These are phyloP conservation scores for Galerucella nymphaeae DNA, from an alignment of 2,888 invertebrate genomes.

Conservation along the genomic window DNA sequence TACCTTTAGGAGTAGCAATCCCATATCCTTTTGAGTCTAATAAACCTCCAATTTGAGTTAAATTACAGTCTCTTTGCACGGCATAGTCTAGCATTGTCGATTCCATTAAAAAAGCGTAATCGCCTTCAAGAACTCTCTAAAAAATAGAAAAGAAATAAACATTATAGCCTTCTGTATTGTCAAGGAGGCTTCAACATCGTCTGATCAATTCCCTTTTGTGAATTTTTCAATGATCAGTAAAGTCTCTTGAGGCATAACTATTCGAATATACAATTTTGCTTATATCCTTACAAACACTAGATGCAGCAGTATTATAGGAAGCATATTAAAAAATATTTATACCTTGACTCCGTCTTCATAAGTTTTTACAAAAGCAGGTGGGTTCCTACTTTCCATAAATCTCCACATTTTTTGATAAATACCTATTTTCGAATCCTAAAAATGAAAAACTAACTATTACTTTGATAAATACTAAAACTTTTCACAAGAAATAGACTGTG, in stretches of 20 bases:
- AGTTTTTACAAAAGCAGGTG: slow-evolving; percentile 86
- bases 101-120: slow-evolving; percentile 98
- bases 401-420: slow-evolving; percentile 93
- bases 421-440: slow-evolving; percentile 81
- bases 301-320: too few relatives aligned
- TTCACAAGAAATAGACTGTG: slow-evolving; percentile 1
- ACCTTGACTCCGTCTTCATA: slow-evolving; percentile 87
- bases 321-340: background rate
- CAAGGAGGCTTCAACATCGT: background rate
- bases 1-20: slow-evolving; percentile 95
- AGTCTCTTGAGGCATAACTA: background rate
- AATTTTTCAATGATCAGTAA: background rate
- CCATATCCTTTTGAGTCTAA: slow-evolving; percentile 89
- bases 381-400: slow-evolving; percentile 86
- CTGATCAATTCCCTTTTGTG: background rate
- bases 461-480: background rate
- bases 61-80: slow-evolving; percentile 93
- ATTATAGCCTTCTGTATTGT: background rate
- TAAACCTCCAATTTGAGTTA: slow-evolving; percentile 96
- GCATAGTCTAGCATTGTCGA: slow-evolving; percentile 97
- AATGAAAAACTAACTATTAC: slow-evolving; percentile 7
- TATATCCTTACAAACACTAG: too few relatives aligned
- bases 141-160: background rate
- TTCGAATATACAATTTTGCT: too few relatives aligned
- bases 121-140: slow-evolving; percentile 83